Evolutionary conservation across 2,113 vertebrate species (phyloP).

Genomic region (Cebidichthys violaceus): DNA sequence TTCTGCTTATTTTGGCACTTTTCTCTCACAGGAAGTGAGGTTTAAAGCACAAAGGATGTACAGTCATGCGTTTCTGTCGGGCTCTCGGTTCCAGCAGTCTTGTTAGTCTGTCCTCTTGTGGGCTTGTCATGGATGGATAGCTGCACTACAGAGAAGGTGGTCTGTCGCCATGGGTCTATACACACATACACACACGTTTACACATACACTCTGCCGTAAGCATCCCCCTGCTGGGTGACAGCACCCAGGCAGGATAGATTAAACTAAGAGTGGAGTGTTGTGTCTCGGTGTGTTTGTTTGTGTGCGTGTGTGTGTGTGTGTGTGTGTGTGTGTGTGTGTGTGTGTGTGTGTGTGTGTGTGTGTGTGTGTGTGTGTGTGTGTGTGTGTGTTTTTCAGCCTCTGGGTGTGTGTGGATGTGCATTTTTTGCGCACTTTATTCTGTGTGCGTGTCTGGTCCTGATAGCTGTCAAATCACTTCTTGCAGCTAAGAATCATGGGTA

Average conservation of each 20-base stretch:
- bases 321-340: constrained; percentile 38
- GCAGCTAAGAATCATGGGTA: constrained; percentile 57
- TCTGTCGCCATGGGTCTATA: constrained; percentile 27
- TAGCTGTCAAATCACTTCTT: constrained; percentile 60
- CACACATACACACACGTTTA: neutral
- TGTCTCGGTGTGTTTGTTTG: constrained; percentile 20
- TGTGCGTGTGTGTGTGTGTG: constrained; percentile 31
- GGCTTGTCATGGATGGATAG: constrained; percentile 61
- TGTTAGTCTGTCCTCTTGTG: constrained; percentile 53
- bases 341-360: constrained; percentile 35
- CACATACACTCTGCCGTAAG: constrained; percentile 24
- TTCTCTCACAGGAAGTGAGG: constrained; percentile 39
- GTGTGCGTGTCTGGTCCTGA: constrained; percentile 35
- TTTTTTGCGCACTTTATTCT: constrained; percentile 27
- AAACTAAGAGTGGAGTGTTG: constrained; percentile 49
- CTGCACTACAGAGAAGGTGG: constrained; percentile 50
- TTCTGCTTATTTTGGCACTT: neutral
- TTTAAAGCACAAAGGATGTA: constrained; percentile 39
- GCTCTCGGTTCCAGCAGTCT: constrained; percentile 26
- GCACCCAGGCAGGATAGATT: constrained; percentile 61
- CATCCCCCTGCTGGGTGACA: constrained; percentile 46
- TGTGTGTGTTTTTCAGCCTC: constrained; percentile 27
- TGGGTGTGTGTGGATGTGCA: constrained; percentile 45
- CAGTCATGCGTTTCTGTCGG: constrained; percentile 39
- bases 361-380: constrained; percentile 35